Percentiles rank a stretch among this genome's conserved stretches.
phyloP scores from a whole-genome alignment of 2,888 invertebrate genomes.

The Patella pellucida region DNA sequence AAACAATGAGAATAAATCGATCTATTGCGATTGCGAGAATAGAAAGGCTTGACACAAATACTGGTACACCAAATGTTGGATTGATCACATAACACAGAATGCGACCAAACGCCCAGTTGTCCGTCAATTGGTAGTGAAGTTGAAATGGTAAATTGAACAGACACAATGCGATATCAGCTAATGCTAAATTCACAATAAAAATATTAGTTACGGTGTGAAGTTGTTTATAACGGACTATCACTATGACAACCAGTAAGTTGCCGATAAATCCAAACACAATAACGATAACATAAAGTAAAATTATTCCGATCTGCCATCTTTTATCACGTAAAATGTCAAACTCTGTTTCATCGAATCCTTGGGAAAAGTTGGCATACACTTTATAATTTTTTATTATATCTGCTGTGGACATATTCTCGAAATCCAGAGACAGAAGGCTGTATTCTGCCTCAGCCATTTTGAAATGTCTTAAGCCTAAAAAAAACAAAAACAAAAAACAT shows the following conservation, averaged over 20 bases:
- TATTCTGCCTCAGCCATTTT: neutral
- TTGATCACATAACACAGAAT: conserved; percentile 63
- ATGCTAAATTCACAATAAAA: conserved; percentile 64
- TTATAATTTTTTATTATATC: conserved; percentile 75
- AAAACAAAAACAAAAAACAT: too few relatives aligned
- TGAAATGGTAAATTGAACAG: conserved; percentile 67
- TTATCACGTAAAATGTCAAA: conserved; percentile 57
- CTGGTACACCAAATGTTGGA: conserved; percentile 67
- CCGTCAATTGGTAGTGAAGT: conserved; percentile 67
- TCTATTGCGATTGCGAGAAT: conserved; percentile 68
- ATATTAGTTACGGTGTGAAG: conserved; percentile 67
- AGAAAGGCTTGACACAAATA: conserved; percentile 66
- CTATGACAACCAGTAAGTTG: conserved; percentile 62
- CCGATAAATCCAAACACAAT: conserved; percentile 64
- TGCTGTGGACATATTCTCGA: conserved; percentile 47
- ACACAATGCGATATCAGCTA: conserved; percentile 66
- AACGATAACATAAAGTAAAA: conserved; percentile 61
- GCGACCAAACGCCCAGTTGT: conserved; percentile 66
- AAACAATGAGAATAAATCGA: conserved; percentile 67
- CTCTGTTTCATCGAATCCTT: conserved; percentile 48
- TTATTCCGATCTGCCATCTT: conserved; percentile 57
- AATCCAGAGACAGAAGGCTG: conserved; percentile 37
- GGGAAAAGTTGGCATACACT: conserved; percentile 46
- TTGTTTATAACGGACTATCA: conserved; percentile 56
- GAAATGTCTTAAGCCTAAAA: neutral